Evolutionary conservation across 2,888 invertebrate species (phyloP).

Genomic region (Drosophila neonasuta): DNA sequence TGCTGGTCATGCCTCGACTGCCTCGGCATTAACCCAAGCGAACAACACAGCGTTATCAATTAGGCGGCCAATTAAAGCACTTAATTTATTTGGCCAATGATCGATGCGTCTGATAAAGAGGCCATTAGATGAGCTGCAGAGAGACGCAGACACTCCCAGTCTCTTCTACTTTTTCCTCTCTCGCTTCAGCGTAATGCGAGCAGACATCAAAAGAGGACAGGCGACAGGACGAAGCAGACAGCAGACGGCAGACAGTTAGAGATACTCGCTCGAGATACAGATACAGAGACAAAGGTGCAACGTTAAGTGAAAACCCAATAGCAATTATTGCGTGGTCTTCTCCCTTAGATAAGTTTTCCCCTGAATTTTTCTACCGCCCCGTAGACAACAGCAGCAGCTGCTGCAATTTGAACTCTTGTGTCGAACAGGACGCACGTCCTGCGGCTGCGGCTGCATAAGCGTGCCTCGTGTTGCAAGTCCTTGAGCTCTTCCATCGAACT

Average conservation of each 20-base stretch:
- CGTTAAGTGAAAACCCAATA: constrained; percentile 54
- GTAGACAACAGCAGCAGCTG: constrained; percentile 36
- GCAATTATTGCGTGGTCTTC: constrained; percentile 47
- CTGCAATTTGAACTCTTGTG: constrained; percentile 52
- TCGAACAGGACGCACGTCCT: constrained; percentile 51
- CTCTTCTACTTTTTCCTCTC: not conserved
- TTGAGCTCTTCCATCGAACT: constrained; percentile 23
- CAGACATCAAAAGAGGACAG: constrained; percentile 54
- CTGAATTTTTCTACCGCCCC: constrained; percentile 31
- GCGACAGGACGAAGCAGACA: constrained; percentile 13
- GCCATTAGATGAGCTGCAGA: constrained; percentile 56
- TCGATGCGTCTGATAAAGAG: constrained; percentile 60
- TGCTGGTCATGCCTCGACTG: constrained; percentile 30
- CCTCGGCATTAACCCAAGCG: constrained; percentile 18
- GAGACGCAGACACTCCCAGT: not conserved
- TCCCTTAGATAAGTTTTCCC: constrained; percentile 42
- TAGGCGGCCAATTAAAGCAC: constrained; percentile 57
- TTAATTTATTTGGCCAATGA: constrained; percentile 66
- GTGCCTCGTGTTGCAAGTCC: constrained; percentile 28
- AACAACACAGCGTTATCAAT: constrained; percentile 59
- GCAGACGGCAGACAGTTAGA: not conserved
- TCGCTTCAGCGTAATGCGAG: constrained; percentile 39
- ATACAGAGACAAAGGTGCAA: constrained; percentile 41
- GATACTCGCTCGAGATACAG: constrained; percentile 10
- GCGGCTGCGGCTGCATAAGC: constrained; percentile 27